phyloP scores from a whole-genome alignment of 2,888 invertebrate genomes.

The Torymus texanus region DNA sequence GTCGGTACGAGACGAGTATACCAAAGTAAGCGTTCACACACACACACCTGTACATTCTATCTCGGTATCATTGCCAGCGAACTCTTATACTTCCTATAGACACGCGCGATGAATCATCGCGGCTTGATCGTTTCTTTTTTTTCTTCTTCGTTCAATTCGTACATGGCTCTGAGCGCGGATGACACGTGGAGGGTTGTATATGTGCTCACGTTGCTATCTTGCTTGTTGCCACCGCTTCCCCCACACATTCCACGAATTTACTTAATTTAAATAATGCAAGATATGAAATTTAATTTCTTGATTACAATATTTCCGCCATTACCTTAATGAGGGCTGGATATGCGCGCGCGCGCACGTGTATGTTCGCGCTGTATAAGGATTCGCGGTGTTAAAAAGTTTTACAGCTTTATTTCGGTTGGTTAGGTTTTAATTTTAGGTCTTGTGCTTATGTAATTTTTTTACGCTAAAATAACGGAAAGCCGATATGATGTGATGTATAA shows the following conservation, averaged over 20 bases:
- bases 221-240: too few relatives aligned
- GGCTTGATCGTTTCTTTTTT: background rate
- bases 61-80: too few relatives aligned
- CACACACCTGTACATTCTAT: slow-evolving; percentile 30
- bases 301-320: slow-evolving; percentile 36
- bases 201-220: too few relatives aligned
- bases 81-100: slow-evolving; percentile 21
- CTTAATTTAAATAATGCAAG: slow-evolving; percentile 40
- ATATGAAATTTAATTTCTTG: slow-evolving; percentile 43
- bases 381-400: background rate
- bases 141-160: slow-evolving; percentile 5
- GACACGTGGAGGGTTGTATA: too few relatives aligned
- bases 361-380: background rate
- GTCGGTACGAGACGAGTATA: slow-evolving; percentile 9
- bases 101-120: slow-evolving; percentile 39
- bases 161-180: background rate
- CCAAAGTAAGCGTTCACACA: background rate
- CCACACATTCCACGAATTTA: slow-evolving; percentile 22
- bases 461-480: too few relatives aligned
- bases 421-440: too few relatives aligned
- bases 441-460: too few relatives aligned
- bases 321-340: background rate
- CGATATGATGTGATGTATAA: too few relatives aligned
- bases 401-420: too few relatives aligned
- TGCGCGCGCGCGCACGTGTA: background rate